Evolutionary conservation across 2,113 vertebrate species (phyloP), one percentile per base, ranked within the genome.

Genomic region (Mola mola): DNA sequence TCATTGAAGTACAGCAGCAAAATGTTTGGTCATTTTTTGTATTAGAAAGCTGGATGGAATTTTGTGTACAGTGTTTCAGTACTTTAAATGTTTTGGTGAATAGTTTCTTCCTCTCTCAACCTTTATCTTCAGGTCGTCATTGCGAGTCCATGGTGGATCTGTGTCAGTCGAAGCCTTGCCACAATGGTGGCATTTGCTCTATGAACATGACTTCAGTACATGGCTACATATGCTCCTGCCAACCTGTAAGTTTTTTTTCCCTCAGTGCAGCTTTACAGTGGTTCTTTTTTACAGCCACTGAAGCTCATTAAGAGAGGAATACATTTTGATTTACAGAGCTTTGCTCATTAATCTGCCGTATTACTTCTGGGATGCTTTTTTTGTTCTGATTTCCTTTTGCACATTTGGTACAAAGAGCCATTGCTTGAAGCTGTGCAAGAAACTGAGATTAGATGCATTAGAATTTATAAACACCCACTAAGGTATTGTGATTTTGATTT

Each of bases 131-230:
- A 98, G 96, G 96, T 65, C 96, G 91, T 43, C 95, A 91, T 66
- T 98, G 96, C 77, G 96, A 97, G 82, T 94, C 92, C 1, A 93
- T 96, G 55, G 82, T 94, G 50, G 94, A 98, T 16, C 91, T 96
- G 77, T 98, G 96, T 80, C 88, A 90, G 25, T 92, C 92, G 4
- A 93, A 88, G 71, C 96, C 95, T 0, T 98, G 96, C 49, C 92
- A 92, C 49, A 94, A 96, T 0, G 88, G 93, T 1, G 96, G 94
- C 0, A 58, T 80, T 31, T 98, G 96, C 49, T 91, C 91, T 0
- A 94, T 95, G 84, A 95, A 95, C 90, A 93, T 89, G 81, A 96
- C 92, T 58, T 93, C 94, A 53, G 91, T 90, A 0, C 93, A 94
- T 3, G 95, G 96, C 10, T 98, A 95, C 89, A 94, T 86, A 64